Percentiles rank a stretch among this genome's conserved stretches.
Conservation (phyloP, 2,888 invertebrate species). For the Drosophila subquinaria region DNA sequence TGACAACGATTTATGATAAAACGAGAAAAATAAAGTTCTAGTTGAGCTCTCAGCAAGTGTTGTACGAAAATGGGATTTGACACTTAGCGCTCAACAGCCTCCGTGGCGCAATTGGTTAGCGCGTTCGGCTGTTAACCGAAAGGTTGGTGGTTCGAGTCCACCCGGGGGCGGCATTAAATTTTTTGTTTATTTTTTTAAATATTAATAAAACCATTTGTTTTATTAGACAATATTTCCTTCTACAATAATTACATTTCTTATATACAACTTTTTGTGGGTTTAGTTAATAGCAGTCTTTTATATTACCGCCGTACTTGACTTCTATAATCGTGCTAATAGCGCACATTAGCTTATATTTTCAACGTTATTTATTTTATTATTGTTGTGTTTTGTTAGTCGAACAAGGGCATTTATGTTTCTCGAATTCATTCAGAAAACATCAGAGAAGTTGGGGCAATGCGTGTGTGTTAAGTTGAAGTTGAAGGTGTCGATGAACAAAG, state of each 20-base stretch:
- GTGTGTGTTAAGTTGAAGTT: conserved; percentile 74
- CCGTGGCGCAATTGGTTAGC: conserved; percentile 98
- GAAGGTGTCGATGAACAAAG: conserved; percentile 75
- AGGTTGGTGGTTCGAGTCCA: conserved; percentile 99
- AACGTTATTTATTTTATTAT: conserved; percentile 40
- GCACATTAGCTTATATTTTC: conserved; percentile 50
- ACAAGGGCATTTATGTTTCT: conserved; percentile 65
- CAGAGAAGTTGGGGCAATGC: conserved; percentile 52
- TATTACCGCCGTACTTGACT: conserved; percentile 62
- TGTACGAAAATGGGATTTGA: conserved; percentile 7
- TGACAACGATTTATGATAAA: not conserved
- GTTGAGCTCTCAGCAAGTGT: not conserved
- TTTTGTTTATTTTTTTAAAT: conserved; percentile 24
- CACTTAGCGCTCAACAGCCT: conserved; percentile 63
- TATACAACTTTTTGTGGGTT: not conserved
- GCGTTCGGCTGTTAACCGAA: conserved; percentile 99
- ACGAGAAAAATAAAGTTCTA: conserved; percentile 7
- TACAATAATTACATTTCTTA: conserved; percentile 8
- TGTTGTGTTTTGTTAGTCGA: conserved; percentile 45
- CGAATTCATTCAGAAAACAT: conserved; percentile 40
- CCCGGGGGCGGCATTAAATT: conserved; percentile 91
- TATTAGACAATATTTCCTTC: not conserved
- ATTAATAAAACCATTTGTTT: not conserved
- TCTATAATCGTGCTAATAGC: conserved; percentile 60
- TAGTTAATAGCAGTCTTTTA: conserved; percentile 18